Percentiles rank a stretch among this genome's conserved stretches.
These are phyloP conservation scores for Triplophysa rosa DNA, from an alignment of 2,113 vertebrate species.

Conservation along the genomic window DNA sequence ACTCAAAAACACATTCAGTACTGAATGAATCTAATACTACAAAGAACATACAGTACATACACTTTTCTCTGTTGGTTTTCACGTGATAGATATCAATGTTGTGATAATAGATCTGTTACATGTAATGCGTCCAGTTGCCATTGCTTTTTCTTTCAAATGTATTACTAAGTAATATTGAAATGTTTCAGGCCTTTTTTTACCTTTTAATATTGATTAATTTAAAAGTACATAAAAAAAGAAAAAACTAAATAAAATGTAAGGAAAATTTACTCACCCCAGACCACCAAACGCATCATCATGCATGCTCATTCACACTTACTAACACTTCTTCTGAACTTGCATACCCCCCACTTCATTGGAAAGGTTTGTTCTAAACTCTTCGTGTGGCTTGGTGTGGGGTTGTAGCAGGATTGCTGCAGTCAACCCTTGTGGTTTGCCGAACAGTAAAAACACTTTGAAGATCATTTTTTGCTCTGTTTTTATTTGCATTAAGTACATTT, in stretches of 20 bases:
- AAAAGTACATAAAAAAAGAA: no score
- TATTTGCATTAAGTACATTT: neutral
- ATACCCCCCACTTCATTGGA: neutral
- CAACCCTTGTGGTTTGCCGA: neutral
- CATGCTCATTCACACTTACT: neutral
- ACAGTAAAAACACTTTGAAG: neutral
- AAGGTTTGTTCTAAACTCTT: neutral
- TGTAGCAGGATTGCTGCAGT: neutral
- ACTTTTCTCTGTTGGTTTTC: neutral
- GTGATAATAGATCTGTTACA: neutral
- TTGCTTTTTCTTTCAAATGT: neutral
- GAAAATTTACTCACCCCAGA: constrained; percentile 1
- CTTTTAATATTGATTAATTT: no score
- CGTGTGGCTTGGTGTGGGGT: neutral
- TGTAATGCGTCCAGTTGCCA: neutral
- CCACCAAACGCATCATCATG: neutral
- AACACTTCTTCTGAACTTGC: neutral
- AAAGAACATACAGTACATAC: neutral
- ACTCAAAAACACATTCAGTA: no score
- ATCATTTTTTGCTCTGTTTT: neutral
- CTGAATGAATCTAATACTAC: neutral
- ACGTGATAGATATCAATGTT: neutral
- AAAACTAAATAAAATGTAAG: neutral
- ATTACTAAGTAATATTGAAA: neutral
- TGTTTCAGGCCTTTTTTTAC: no score